Base-by-base conservation (phyloP, 1,140 invertebrate genomes). In the Radopholus similis region DNA sequence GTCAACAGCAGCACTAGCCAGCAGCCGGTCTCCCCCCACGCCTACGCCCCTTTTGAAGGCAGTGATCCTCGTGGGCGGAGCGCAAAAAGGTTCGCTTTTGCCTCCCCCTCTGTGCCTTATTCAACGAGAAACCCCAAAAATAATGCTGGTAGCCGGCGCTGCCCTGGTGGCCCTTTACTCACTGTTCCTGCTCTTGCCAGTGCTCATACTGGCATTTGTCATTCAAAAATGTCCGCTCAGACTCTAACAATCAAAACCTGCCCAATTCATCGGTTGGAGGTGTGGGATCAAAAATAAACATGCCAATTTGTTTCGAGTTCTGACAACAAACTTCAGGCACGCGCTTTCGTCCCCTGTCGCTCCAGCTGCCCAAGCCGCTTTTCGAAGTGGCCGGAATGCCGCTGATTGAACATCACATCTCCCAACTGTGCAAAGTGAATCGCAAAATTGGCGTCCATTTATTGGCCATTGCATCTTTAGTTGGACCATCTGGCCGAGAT, bases 341-440 rank as follows among this genome's bases (percentile, higher is more conserved):
- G 11, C 86, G 95, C 63, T 99, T 99, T 83, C 88, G 95, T 4
- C 95, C 95, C 0, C 84, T 98, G 3, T 97, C 94, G 0, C 84
- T 99, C 68, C 93, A 98, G 81, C 88, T 92, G 38, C 95, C 95
- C 4, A 98, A 99, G 81, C 95, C 95, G 0, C 80, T 98, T 5
- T 98, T 98, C 83, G 94, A 94, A 4, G 89, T 98, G 18, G 95
- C 93, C 67, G 95, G 95, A 1, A 84, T 93, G 28, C 92, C 92
- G 2, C 86, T 94, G 71, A 92, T 98, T 70, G 92, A 97, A 77
- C 95, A 98, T 85, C 92, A 97, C 74, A 95, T 99, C 64, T 92
- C 96, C 85, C 92, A 94, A 68, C 69, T 81, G 21, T 96, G 92
- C 83, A 87, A 90, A 83, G 85, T 87, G 72, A 65, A 64, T 30